Base-by-base conservation (phyloP, 2,113 vertebrate species). In the Sclerurus mexicanus region DNA sequence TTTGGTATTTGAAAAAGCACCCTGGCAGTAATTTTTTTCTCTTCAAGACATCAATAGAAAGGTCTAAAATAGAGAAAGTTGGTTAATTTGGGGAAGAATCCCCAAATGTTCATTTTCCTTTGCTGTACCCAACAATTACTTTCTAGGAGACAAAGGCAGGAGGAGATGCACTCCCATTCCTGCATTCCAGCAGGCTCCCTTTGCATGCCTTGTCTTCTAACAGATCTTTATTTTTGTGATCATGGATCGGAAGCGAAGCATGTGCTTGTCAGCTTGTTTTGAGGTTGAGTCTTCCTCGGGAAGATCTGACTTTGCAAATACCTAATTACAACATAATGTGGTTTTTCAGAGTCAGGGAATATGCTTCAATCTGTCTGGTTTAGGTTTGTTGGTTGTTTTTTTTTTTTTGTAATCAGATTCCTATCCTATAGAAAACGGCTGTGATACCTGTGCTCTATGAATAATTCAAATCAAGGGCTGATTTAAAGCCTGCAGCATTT, bases 391-490 rank as follows among this genome's bases (percentile, higher is more conserved):
- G 44, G 37, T n/a, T n/a, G n/a, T n/a, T n/a, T 16, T 60, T 55
- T 37, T 64, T 85, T 64, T 89, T 59, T 62, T 20, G 10, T 52
- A 69, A 69, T 91, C 14, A 6, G 33, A 33, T 80, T 72, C 9
- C 23, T 87, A 35, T 82, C 58, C 81, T 87, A 50, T 25, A 80
- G 87, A 94, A 94, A 89, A 82, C 62, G 87, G n/a, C 78, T 89
- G 84, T 92, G 69, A 44, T 92, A 82, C 69, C 69, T 92, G 39
- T 6, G 39, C 64, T 68, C 21, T 37, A 31, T 93, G 76, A 93
- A 95, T 95, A 95, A 89, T 95, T 93, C 77, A 85, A 81, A 89
- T 74, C 39, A 67, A 86, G 83, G 19, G 78, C 94, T 92, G 80
- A 85, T 91, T 92, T 95, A 82, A 93, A 92, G 33, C 80, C 90